A percentile compares a stretch with the other conserved stretches of the same genome.
Conservation (phyloP, 1,140 invertebrate genomes). For the Camponotus floridanus region DNA sequence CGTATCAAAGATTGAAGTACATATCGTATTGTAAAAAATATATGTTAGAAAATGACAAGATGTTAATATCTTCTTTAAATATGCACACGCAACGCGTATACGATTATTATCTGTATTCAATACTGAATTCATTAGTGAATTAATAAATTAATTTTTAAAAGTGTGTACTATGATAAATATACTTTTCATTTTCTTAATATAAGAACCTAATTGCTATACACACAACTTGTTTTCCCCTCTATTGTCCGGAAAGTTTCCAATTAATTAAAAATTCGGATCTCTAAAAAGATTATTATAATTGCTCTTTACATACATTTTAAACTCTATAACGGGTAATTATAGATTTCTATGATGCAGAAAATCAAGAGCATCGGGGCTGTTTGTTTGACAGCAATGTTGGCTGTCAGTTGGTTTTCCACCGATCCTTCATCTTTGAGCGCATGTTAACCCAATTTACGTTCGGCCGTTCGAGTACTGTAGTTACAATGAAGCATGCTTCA, state of each 20-base stretch:
- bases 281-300: not conserved
- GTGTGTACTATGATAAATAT: not conserved
- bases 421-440: slow-evolving; percentile 73
- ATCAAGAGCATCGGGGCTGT: slow-evolving; percentile 16
- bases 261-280: not conserved
- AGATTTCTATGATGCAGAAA: slow-evolving; percentile 40
- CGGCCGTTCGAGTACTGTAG: slow-evolving; percentile 69
- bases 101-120: not conserved
- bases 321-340: not conserved
- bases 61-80: not conserved
- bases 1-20: not conserved
- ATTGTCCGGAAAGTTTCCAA: not conserved
- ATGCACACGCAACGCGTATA: not conserved
- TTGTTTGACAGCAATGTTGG: slow-evolving; percentile 58
- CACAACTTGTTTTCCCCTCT: not conserved
- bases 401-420: slow-evolving; percentile 63
- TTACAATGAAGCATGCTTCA: slow-evolving; percentile 70
- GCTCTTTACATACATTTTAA: not conserved
- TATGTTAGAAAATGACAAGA: not conserved
- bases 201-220: not conserved
- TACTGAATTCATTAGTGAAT: not conserved
- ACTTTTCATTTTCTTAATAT: not conserved
- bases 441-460: slow-evolving; percentile 76
- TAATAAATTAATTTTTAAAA: slow-evolving; percentile 2
- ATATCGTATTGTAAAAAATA: not conserved